Percentiles rank a stretch among this genome's conserved stretches.
These are phyloP conservation scores for Enteromius mattozi DNA, from an alignment of 2,797 vertebrate species.

Conservation along the genomic window DNA sequence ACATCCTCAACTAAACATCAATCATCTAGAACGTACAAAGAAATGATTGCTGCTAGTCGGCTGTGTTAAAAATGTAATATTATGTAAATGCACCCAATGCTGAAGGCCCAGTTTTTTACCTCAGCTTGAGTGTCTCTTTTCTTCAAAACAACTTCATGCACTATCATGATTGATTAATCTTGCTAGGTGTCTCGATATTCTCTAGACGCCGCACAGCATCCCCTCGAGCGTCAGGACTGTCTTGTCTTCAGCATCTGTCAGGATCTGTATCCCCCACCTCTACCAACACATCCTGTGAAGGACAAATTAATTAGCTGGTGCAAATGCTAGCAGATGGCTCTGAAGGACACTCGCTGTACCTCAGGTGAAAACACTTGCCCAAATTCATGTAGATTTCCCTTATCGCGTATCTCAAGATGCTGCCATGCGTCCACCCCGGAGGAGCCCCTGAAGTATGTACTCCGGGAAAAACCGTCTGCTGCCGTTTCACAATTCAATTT, in stretches of 20 bases:
- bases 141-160: slow-evolving; percentile 23
- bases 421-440: background rate
- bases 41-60: slow-evolving; percentile 1
- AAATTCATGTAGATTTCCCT: slow-evolving; percentile 22
- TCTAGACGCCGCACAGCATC: slow-evolving; percentile 29
- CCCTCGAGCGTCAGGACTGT: slow-evolving; percentile 15
- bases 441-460: slow-evolving; percentile 22
- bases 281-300: slow-evolving; percentile 63
- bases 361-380: slow-evolving; percentile 72
- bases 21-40: slow-evolving; percentile 10
- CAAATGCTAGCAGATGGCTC: slow-evolving; percentile 75
- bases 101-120: background rate
- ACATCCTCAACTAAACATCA: slow-evolving; percentile 25
- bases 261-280: slow-evolving; percentile 48
- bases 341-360: slow-evolving; percentile 75
- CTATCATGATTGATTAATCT: slow-evolving; percentile 41
- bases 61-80: slow-evolving; percentile 18
- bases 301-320: slow-evolving; percentile 80
- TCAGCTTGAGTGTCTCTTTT: slow-evolving; percentile 17
- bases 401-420: background rate
- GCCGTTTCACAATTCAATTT: slow-evolving; percentile 13
- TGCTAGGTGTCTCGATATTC: slow-evolving; percentile 27
- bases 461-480: background rate
- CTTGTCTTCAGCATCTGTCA: slow-evolving; percentile 52
- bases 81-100: slow-evolving; percentile 23